Evolutionary conservation across 2,113 vertebrate genomes (phyloP), one percentile per base, ranked within the genome.

Genomic region (Gadus macrocephalus): DNA sequence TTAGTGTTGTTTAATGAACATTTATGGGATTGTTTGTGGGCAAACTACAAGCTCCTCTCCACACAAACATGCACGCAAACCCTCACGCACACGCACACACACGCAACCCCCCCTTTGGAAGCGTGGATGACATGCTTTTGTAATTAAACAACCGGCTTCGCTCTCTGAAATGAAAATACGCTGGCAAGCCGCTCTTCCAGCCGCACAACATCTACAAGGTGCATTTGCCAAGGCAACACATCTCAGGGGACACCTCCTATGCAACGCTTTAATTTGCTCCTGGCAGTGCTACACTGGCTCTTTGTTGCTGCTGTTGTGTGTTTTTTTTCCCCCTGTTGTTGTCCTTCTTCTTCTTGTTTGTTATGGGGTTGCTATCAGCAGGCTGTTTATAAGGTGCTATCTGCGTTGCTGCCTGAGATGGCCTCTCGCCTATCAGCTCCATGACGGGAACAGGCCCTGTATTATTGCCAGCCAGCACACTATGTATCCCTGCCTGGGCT

Each of bases 381-480:
- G 42, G 42, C 9, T 49, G 42, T 49, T 49, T 49, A 49, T 49
- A 66, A 77, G 67, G 53, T 53, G 53, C 76, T 83, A 79, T 89
- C 81, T 77, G 68, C 70, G 72, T 66, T 78, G 67, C 71, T 75
- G 12, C 65, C 27, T 38, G 38, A 68, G 53, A 75, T 81, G 82
- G 81, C 72, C 12, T 78, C 68, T 61, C 42, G 78, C 81, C 83
- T 85, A 81, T 89, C 86, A 75, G 78, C 73, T 78, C 60, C 62
- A 73, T 20, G 19, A 68, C 70, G 76, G 75, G 78, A 62, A 69
- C 79, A 68, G 58, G 16, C 74, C 62, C 63, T 62, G 69, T 66
- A 55, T 63, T 79, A 78, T 86, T 72, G 68, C 75, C 78, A 78
- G 68, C 75, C 78, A 78, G 62, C 67, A 1, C 42, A 49, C 1